Base-by-base conservation (phyloP, 2,113 vertebrate genomes). In the Calyptomena viridis region DNA sequence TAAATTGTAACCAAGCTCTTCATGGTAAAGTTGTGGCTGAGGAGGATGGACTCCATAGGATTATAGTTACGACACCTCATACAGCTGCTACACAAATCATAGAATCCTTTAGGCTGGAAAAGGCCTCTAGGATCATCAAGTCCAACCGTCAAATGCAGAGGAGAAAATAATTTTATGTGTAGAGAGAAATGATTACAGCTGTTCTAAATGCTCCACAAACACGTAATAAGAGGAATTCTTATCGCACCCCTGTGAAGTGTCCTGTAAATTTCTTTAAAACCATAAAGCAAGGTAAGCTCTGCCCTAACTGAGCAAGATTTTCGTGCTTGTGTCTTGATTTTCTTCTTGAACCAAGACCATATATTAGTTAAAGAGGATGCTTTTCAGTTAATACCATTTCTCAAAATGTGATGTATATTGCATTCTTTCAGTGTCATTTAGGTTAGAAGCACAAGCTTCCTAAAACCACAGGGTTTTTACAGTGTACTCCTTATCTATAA, bases 401-500 rank as follows among this genome's bases (percentile, higher is more conserved):
- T 62, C 39, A 66, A 71, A 71, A 44, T 50, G 5, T 6, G 31
- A 5, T 33, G 20, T 35, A 31, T 19, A 6, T 44, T 73, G 44
- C 76, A 11, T 69, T 75, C 58, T 83, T 85, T 47, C 60, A 30
- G 59, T 63, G 50, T 76, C 42, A 39, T 58, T 88, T 44, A 4
- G n/a, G 11, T 82, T 59, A 81, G 80, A 89, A 78, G 33, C 44
- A 30, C 60, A 82, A 67, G 50, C 35, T 77, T 80, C n/a, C 85
- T 81, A 63, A 83, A 79, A 40, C 82, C 35, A 76, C 46, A 3
- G 49, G 63, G 46, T 93, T 95, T 79, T 58, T 91, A 90, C 56
- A 84, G 60, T 82, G 76, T 90, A 72, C 62, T 90, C 31, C 71
- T 93, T 56, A 63, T 91, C 91, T 95, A 88, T 91, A 93, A 96